Evolutionary conservation across 2,113 vertebrate genomes (phyloP).

Genomic region (Garra rufa): DNA sequence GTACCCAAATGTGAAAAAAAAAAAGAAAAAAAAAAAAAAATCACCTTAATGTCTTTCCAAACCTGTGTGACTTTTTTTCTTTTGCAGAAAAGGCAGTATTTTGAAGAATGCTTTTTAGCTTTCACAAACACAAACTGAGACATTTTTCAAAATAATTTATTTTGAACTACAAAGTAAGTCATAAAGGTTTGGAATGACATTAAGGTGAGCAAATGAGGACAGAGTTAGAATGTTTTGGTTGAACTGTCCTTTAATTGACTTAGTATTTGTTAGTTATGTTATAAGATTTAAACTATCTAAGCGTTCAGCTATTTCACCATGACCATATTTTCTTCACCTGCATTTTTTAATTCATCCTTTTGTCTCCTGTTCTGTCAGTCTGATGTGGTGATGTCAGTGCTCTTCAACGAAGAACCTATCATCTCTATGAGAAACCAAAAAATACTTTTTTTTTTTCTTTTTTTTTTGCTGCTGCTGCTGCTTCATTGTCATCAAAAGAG

Average conservation of each 20-base stretch:
- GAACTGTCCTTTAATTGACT: not conserved
- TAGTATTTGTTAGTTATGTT: not conserved
- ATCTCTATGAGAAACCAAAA: slow-evolving; percentile 62
- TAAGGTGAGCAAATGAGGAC: not conserved
- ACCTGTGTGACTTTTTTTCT: not conserved
- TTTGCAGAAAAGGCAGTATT: not conserved
- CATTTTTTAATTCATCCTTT: slow-evolving; percentile 63
- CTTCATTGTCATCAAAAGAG: slow-evolving; percentile 71
- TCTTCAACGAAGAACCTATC: slow-evolving; percentile 70
- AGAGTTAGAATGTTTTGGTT: not conserved
- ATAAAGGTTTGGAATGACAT: not conserved
- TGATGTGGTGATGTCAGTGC: slow-evolving; percentile 15
- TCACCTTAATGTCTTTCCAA: not conserved
- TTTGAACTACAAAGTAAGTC: not conserved
- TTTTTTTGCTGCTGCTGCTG: slow-evolving; percentile 39
- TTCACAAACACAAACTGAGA: not conserved
- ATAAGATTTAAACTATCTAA: not conserved
- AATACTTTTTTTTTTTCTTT: no score
- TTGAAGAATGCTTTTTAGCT: not conserved
- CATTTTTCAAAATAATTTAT: not conserved
- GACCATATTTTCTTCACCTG: not conserved
- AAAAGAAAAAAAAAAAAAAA: no score
- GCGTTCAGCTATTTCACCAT: not conserved
- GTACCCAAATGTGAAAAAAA: not conserved
- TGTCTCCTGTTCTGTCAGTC: slow-evolving; percentile 66